Evolutionary conservation across 2,888 invertebrate genomes (phyloP).

Genomic region (Emesis castigata): DNA sequence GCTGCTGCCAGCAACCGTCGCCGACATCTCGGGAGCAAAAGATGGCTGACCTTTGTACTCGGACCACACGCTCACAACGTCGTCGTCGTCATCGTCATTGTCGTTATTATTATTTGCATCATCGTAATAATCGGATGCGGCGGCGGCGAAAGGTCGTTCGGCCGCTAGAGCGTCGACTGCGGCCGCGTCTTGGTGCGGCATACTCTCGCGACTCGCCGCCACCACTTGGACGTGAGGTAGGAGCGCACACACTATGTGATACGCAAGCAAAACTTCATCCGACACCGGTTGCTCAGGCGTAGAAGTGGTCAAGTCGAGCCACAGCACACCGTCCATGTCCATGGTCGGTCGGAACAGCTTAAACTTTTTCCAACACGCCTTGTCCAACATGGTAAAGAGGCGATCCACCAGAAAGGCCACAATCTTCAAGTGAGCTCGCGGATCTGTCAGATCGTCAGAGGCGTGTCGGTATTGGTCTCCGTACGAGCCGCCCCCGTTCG

Average conservation of each 20-base stretch:
- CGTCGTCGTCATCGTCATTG: not conserved
- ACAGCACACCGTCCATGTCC: constrained; percentile 6
- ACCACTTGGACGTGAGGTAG: not conserved
- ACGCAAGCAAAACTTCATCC: not conserved
- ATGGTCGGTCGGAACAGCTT: constrained; percentile 12
- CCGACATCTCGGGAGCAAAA: not conserved
- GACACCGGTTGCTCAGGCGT: not conserved
- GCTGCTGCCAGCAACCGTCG: not conserved
- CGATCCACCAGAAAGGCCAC: not conserved
- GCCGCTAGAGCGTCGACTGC: not conserved
- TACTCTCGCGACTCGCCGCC: not conserved
- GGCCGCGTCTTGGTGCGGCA: not conserved
- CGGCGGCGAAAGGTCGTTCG: not conserved
- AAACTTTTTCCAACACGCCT: constrained; percentile 5
- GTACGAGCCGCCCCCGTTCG: not conserved
- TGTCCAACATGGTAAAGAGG: not conserved
- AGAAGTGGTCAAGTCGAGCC: not conserved
- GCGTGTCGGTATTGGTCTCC: not conserved
- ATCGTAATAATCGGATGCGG: not conserved
- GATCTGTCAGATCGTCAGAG: not conserved
- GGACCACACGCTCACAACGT: constrained; percentile 16
- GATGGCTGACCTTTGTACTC: constrained; percentile 14
- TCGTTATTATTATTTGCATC: not conserved
- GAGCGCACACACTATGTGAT: not conserved
- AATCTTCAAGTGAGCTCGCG: not conserved